Conservation (phyloP, 2,888 invertebrate genomes). For the Lymantria monacha region DNA sequence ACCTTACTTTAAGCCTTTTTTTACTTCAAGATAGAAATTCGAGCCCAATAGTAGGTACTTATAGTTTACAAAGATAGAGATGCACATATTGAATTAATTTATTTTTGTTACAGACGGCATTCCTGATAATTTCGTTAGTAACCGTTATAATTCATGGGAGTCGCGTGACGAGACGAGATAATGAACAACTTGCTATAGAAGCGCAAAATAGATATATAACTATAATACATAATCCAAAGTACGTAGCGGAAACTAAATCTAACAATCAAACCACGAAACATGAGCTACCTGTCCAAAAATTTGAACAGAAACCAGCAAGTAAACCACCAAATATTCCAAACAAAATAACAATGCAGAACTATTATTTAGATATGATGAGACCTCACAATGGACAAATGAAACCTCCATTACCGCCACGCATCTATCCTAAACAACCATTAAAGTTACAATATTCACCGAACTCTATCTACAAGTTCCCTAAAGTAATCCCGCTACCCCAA, state of each 20-base stretch:
- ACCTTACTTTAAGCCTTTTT: too few relatives aligned
- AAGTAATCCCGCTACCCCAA: constrained; percentile 57
- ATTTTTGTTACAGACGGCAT: constrained; percentile 65
- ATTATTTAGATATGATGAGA: constrained; percentile 45
- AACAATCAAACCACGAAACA: constrained; percentile 32
- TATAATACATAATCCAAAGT: constrained; percentile 57
- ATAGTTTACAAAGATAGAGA: too few relatives aligned
- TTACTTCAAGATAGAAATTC: too few relatives aligned
- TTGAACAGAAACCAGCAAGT: constrained; percentile 56
- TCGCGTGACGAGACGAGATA: constrained; percentile 60
- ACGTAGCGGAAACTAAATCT: constrained; percentile 41
- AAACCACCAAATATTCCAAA: constrained; percentile 62
- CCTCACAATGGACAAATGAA: constrained; percentile 45
- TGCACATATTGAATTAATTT: neutral
- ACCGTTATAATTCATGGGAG: constrained; percentile 67
- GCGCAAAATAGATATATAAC: constrained; percentile 57
- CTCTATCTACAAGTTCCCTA: constrained; percentile 60
- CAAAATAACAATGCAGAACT: constrained; percentile 27
- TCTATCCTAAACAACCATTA: constrained; percentile 49
- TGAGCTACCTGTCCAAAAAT: constrained; percentile 44
- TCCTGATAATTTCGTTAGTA: constrained; percentile 74
- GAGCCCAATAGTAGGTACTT: too few relatives aligned
- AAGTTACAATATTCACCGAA: constrained; percentile 50
- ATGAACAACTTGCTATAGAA: constrained; percentile 70
- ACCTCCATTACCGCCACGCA: constrained; percentile 47